Percentiles rank a stretch among this genome's conserved stretches.
Evolutionary conservation across 1,140 invertebrate genomes (phyloP).

Genomic region (Drosophila cardini): DNA sequence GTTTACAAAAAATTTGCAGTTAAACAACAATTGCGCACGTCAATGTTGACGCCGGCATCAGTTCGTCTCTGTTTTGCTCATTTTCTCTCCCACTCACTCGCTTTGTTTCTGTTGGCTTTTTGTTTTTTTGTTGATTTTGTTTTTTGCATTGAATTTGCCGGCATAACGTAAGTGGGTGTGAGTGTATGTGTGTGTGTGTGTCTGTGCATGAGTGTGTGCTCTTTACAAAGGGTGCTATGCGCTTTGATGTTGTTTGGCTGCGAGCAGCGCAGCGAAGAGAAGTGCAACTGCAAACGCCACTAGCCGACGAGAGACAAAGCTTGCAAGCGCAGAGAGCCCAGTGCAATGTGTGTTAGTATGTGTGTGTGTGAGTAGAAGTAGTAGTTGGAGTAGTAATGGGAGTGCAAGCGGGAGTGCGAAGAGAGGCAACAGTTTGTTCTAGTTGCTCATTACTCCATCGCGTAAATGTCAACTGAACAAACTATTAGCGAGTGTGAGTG

Average conservation of each 20-base stretch:
- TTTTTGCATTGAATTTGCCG: constrained; percentile 10
- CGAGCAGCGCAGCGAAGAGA: not conserved
- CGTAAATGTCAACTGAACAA: not conserved
- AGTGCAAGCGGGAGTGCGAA: not conserved
- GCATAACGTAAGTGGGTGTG: not conserved
- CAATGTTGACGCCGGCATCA: constrained; percentile 41
- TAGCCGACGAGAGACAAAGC: constrained; percentile 11
- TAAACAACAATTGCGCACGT: constrained; percentile 52
- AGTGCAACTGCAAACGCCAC: constrained; percentile 3
- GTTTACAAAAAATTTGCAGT: constrained; percentile 23
- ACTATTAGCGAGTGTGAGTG: not conserved
- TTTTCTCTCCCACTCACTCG: constrained; percentile 21
- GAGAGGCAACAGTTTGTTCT: not conserved
- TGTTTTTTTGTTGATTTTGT: constrained; percentile 7
- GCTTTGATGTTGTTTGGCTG: constrained; percentile 16
- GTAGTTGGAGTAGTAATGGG: not conserved
- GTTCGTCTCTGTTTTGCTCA: not conserved
- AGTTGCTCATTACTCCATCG: not conserved
- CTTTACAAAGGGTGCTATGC: constrained; percentile 2
- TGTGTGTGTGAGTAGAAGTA: not conserved
- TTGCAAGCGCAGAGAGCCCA: not conserved
- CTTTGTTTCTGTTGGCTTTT: constrained; percentile 21
- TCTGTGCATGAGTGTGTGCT: constrained; percentile 14
- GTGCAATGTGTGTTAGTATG: not conserved
- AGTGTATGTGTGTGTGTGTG: not conserved